These are phyloP conservation scores for Monoplex corrugatus DNA, from an alignment of 2,888 invertebrate species.

Conservation along the genomic window DNA sequence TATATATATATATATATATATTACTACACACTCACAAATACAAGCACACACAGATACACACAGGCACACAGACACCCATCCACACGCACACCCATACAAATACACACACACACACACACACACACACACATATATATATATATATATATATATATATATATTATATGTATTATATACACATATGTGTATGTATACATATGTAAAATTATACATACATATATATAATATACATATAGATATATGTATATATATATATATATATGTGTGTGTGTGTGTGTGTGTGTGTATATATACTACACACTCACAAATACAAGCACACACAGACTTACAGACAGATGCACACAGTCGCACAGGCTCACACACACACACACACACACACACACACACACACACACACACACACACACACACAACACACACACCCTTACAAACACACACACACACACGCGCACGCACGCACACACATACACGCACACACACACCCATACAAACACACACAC, in stretches of 20 bases:
- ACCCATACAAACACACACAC: background rate
- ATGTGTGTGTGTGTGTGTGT: too few relatives aligned
- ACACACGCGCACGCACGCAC: background rate
- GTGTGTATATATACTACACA: too few relatives aligned
- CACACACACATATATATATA: background rate
- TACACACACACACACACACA: background rate
- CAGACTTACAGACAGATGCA: background rate
- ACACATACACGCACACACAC: background rate
- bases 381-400: too few relatives aligned
- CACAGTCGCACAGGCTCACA: background rate
- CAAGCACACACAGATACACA: background rate
- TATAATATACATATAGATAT: background rate
- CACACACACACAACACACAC: background rate
- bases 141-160: too few relatives aligned
- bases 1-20: too few relatives aligned
- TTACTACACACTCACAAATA: background rate
- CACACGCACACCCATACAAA: background rate
- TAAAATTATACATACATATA: background rate
- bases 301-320: background rate
- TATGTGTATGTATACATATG: too few relatives aligned
- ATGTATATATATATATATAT: too few relatives aligned
- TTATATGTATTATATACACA: too few relatives aligned
- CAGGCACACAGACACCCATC: background rate
- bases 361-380: slow-evolving; percentile 33
- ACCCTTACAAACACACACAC: background rate